A percentile compares a stretch with the other conserved stretches of the same genome.
Conservation (phyloP, 1,140 invertebrate genomes). For the Gryon sp. region DNA sequence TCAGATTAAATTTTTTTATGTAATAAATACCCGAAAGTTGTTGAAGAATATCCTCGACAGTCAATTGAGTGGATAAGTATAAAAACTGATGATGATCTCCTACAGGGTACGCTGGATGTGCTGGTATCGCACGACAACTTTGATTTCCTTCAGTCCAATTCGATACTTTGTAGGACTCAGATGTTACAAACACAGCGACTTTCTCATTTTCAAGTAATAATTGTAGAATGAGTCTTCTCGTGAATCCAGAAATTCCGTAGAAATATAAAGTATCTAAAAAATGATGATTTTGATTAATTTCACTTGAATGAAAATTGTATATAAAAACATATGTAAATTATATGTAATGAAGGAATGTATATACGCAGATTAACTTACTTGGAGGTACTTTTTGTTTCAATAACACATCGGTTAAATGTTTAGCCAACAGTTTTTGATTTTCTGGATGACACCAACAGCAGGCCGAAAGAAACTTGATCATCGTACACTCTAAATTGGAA, state of each 20-base stretch:
- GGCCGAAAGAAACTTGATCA: slow-evolving; percentile 87
- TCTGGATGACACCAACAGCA: slow-evolving; percentile 90
- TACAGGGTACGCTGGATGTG: slow-evolving; percentile 77
- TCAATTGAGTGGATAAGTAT: slow-evolving; percentile 86
- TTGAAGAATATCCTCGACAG: slow-evolving; percentile 82
- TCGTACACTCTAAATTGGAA: slow-evolving; percentile 85
- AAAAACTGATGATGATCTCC: slow-evolving; percentile 84
- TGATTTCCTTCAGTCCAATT: slow-evolving; percentile 64
- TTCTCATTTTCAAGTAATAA: slow-evolving; percentile 92
- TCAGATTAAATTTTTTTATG: no score
- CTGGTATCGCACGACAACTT: slow-evolving; percentile 71
- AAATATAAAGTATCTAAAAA: slow-evolving; percentile 78
- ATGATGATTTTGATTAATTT: no score
- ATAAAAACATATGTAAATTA: no score
- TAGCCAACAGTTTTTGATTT: slow-evolving; percentile 91
- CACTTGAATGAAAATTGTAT: no score
- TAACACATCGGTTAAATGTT: slow-evolving; percentile 87
- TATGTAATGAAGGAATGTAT: no score
- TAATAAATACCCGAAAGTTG: slow-evolving; percentile 82
- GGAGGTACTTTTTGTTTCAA: slow-evolving; percentile 83
- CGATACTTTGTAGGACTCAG: slow-evolving; percentile 75
- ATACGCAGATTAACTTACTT: no score
- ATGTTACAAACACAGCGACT: slow-evolving; percentile 86
- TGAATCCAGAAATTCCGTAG: slow-evolving; percentile 90
- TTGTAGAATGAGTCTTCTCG: slow-evolving; percentile 90